A percentile compares a stretch with the other conserved stretches of the same genome.
Evolutionary conservation across 2,113 vertebrate species (phyloP).

Genomic region (Limnothrissa miodon): DNA sequence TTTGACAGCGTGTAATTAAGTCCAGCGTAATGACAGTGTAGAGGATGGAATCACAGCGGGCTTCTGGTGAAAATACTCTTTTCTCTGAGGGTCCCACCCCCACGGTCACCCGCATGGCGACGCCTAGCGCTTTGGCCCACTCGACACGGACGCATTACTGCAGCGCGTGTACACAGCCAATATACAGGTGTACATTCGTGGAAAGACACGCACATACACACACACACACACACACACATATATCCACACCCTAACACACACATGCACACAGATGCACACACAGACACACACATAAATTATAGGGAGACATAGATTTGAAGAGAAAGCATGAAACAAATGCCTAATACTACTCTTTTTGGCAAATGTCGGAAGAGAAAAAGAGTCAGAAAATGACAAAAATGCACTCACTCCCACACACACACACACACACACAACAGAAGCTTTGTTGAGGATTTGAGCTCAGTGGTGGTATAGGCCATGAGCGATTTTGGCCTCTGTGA

Average conservation of each 20-base stretch:
- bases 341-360: background rate
- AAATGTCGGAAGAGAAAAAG: background rate
- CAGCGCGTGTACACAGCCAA: conserved; percentile 26
- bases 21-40: conserved; percentile 66
- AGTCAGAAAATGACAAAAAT: background rate
- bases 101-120: background rate
- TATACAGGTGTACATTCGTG: background rate
- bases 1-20: conserved; percentile 62
- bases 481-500: conserved; percentile 32
- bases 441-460: background rate
- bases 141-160: conserved; percentile 52
- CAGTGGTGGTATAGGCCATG: conserved; percentile 31
- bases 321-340: background rate
- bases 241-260: background rate
- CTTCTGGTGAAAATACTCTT: conserved; percentile 56
- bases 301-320: background rate
- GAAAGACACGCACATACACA: background rate
- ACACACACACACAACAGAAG: background rate
- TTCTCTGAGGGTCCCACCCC: conserved; percentile 30
- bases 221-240: background rate
- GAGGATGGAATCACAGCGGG: conserved; percentile 56
- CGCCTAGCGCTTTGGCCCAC: conserved; percentile 41
- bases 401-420: background rate
- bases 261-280: background rate
- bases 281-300: background rate